A percentile compares a stretch with the other conserved stretches of the same genome.
Evolutionary conservation across 2,888 invertebrate genomes (phyloP).

Genomic region (Stenodema calcarata): DNA sequence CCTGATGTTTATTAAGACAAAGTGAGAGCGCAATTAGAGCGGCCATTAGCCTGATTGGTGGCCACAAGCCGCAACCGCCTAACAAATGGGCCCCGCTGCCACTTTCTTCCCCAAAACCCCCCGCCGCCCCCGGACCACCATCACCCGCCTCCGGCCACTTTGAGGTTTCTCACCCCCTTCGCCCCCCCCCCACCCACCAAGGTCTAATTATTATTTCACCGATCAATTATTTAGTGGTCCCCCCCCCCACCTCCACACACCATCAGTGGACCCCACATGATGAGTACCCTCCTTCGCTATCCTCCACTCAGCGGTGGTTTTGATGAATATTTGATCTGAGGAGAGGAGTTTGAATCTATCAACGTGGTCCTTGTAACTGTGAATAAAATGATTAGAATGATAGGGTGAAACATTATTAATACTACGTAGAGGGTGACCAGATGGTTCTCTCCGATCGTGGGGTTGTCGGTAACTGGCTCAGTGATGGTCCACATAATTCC

Average conservation of each 20-base stretch:
- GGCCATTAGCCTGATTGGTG: slow-evolving; percentile 51
- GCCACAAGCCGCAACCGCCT: slow-evolving; percentile 26
- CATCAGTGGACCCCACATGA: background rate
- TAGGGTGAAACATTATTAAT: too few species aligned
- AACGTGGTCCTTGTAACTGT: too few species aligned
- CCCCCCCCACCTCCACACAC: too few species aligned
- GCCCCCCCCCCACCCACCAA: background rate
- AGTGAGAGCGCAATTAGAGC: slow-evolving; percentile 49
- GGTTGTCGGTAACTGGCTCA: too few species aligned
- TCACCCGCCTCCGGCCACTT: background rate
- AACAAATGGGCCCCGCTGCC: slow-evolving; percentile 39
- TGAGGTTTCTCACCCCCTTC: background rate
- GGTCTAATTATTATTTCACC: slow-evolving; percentile 38
- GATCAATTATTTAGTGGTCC: slow-evolving; percentile 21
- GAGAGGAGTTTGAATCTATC: background rate
- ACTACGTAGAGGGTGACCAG: too few species aligned
- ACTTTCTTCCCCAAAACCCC: background rate
- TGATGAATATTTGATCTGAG: background rate
- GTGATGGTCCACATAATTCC: too few species aligned
- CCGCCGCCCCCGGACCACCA: background rate
- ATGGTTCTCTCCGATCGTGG: too few species aligned
- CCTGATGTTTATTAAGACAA: slow-evolving; percentile 50
- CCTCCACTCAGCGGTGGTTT: background rate
- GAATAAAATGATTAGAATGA: too few species aligned
- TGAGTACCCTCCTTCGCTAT: background rate